These are phyloP conservation scores for Drosophila albomicans DNA, from an alignment of 1,140 invertebrate genomes.

Conservation along the genomic window DNA sequence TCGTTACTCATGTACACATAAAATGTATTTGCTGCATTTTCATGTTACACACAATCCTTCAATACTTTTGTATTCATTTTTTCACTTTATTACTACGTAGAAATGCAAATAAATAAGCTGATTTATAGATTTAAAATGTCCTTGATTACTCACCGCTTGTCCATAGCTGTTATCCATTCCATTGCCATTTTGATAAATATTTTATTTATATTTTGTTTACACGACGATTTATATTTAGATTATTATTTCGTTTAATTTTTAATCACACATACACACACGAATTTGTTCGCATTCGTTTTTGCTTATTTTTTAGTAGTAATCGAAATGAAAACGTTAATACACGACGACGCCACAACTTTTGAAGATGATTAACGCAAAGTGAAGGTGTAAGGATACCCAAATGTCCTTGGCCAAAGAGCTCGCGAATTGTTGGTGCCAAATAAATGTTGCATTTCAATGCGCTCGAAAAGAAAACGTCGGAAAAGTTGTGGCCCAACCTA, in stretches of 20 bases:
- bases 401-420: conserved; percentile 33
- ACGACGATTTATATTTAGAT: conserved; percentile 4
- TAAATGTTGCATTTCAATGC: conserved; percentile 53
- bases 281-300: conserved; percentile 16
- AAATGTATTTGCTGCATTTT: too few species aligned
- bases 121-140: neutral
- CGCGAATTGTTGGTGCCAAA: conserved; percentile 36
- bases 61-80: too few species aligned
- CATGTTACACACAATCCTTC: too few species aligned
- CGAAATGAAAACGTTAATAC: conserved; percentile 18
- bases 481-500: conserved; percentile 51
- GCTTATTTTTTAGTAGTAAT: neutral
- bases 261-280: neutral
- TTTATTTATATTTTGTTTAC: conserved; percentile 8
- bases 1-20: too few species aligned
- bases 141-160: conserved; percentile 81
- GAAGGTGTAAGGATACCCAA: conserved; percentile 28
- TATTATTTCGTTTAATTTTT: conserved; percentile 13
- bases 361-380: conserved; percentile 31
- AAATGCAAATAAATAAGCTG: neutral
- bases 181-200: conserved; percentile 76
- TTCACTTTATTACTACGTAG: neutral
- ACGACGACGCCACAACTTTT: conserved; percentile 39
- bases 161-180: conserved; percentile 85
- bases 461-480: conserved; percentile 38